Evolutionary conservation across 2,888 invertebrate genomes (phyloP).

Genomic region (Magallana nippona): DNA sequence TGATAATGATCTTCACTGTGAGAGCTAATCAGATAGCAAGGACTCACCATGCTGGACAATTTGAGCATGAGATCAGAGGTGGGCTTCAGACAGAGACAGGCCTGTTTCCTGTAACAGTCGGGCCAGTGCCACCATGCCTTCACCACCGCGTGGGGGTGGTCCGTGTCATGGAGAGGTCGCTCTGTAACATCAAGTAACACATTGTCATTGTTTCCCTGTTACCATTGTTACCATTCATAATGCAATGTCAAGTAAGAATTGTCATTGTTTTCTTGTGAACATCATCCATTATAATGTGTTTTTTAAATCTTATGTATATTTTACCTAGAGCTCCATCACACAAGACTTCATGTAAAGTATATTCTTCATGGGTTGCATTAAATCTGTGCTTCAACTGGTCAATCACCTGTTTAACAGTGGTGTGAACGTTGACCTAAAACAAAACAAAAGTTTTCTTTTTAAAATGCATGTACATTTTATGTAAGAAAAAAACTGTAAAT

Average conservation of each 20-base stretch:
- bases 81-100: conserved; percentile 85
- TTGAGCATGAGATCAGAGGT: conserved; percentile 73
- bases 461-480: too few species aligned
- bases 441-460: not conserved
- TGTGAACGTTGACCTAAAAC: conserved; percentile 54
- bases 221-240: too few species aligned
- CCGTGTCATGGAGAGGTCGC: conserved; percentile 89
- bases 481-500: too few species aligned
- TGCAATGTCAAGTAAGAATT: too few species aligned
- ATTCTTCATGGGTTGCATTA: conserved; percentile 58
- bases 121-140: conserved; percentile 94
- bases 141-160: conserved; percentile 83
- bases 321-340: conserved; percentile 82
- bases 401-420: conserved; percentile 57
- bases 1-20: too few species aligned
- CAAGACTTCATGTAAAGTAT: conserved; percentile 90
- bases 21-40: too few species aligned
- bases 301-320: not conserved
- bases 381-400: conserved; percentile 48
- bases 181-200: conserved; percentile 80
- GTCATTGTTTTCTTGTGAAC: too few species aligned
- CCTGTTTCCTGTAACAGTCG: conserved; percentile 90
- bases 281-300: too few species aligned
- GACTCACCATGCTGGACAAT: conserved; percentile 70
- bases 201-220: not conserved